Evolutionary conservation across 2,113 vertebrate genomes (phyloP), one percentile per base, ranked within the genome.

Genomic region (Syrmaticus mikado): DNA sequence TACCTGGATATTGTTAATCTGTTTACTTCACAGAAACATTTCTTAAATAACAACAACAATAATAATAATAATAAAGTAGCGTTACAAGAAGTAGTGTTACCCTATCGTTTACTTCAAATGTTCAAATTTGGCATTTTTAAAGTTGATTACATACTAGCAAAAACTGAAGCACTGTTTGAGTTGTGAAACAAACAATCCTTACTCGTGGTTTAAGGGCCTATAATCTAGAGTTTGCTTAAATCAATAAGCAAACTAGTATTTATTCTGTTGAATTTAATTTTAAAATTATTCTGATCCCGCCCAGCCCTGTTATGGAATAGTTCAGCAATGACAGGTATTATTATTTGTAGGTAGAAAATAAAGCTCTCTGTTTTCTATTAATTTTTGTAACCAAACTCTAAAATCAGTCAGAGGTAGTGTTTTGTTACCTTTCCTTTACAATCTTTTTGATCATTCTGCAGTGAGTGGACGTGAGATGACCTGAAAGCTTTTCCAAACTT

Each of bases 161-260:
- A 84, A 75, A 32, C 52, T 45, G 28, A 82, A 75, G 7, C 17
- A 45, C 5, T 43, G 2, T 27, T 66, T 78, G 19, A 61, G 14
- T 77, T 83, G 30, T 6, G 8, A 80, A 93, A 50, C 8, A 24
- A 22, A 4, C 1, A 13, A 16, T 34, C 27, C 77, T 70, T 62
- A 40, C 27, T 0, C 0, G 1, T 30, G 12, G 10, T 40, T 70
- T 65, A 41, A 62, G 15, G 50, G 12, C 2, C 5, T 30, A 4
- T 53, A 73, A 71, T 68, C 21, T 67, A 34, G 16, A 65, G 18
- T n/a, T 84, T 79, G 24, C 9, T 68, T 28, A 45, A 82, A 27
- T 40, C 1, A 0, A 25, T 58, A 17, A 10, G 25, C 3, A 82
- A 88, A 38, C 1, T 50, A 4, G 0, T 43, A 21, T 52, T 57